A percentile compares a stretch with the other conserved stretches of the same genome.
phyloP scores from a whole-genome alignment of 2,888 invertebrate genomes.

The Prosopocoilus inquinatus region DNA sequence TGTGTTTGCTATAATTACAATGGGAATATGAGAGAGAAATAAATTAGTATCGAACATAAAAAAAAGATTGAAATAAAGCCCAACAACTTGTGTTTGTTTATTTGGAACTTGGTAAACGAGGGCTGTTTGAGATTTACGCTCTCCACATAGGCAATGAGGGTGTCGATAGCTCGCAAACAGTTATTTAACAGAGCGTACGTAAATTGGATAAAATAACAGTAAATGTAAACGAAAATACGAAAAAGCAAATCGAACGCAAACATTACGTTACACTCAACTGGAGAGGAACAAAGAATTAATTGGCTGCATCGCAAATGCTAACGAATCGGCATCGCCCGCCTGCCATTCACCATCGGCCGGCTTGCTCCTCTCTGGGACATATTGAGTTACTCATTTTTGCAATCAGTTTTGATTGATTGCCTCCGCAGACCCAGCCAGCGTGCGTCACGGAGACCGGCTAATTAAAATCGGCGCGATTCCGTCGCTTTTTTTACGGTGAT shows the following conservation, averaged over 20 bases:
- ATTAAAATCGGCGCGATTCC: constrained; percentile 25
- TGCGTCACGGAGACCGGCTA: constrained; percentile 17
- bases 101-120: too few species aligned
- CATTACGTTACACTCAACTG: constrained; percentile 23
- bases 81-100: too few species aligned
- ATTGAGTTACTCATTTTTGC: constrained; percentile 27
- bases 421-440: constrained; percentile 11
- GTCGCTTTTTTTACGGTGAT: constrained; percentile 25
- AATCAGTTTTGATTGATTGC: constrained; percentile 26
- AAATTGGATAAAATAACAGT: constrained; percentile 16
- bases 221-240: constrained; percentile 14
- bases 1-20: too few species aligned
- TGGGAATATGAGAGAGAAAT: too few species aligned
- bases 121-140: not conserved
- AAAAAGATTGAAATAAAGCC: too few species aligned
- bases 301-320: constrained; percentile 31
- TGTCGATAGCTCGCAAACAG: constrained; percentile 11
- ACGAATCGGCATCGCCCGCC: constrained; percentile 11
- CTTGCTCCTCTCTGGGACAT: constrained; percentile 14
- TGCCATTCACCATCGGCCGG: not conserved
- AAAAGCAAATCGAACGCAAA: constrained; percentile 20
- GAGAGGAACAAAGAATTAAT: constrained; percentile 37
- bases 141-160: not conserved
- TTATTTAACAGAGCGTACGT: constrained; percentile 9
- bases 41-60: too few species aligned